Conservation (phyloP, 2,888 invertebrate species). For the Pollenia griseotomentosa region DNA sequence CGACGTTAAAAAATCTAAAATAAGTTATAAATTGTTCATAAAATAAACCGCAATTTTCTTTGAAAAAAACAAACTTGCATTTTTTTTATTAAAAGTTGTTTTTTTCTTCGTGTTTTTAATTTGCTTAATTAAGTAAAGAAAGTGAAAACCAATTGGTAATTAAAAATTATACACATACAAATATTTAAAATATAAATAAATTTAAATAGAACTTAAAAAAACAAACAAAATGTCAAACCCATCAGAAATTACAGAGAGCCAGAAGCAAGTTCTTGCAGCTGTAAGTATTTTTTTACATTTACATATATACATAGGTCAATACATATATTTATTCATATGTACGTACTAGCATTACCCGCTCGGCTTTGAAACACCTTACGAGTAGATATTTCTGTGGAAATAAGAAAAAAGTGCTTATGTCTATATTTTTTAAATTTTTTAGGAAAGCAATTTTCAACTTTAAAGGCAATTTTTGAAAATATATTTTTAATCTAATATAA, state of each 20-base stretch:
- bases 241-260: slow-evolving; percentile 62
- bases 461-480: no score
- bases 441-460: no score
- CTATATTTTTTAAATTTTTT: no score
- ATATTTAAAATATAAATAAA: not conserved
- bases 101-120: slow-evolving; percentile 1
- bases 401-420: no score
- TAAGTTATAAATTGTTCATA: no score
- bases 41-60: not conserved
- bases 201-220: not conserved
- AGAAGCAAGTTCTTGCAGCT: slow-evolving; percentile 62
- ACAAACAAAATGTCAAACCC: slow-evolving; percentile 41
- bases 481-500: no score
- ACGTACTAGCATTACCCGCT: not conserved
- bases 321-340: not conserved
- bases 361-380: no score
- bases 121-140: not conserved
- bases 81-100: not conserved
- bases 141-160: slow-evolving; percentile 28
- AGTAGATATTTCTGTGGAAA: no score
- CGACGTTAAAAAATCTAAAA: no score
- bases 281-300: slow-evolving; percentile 46
- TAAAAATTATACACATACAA: not conserved
- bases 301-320: not conserved
- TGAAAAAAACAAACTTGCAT: not conserved